phyloP scores from a whole-genome alignment of 2,113 vertebrate species.

The Crotalus horridus region DNA sequence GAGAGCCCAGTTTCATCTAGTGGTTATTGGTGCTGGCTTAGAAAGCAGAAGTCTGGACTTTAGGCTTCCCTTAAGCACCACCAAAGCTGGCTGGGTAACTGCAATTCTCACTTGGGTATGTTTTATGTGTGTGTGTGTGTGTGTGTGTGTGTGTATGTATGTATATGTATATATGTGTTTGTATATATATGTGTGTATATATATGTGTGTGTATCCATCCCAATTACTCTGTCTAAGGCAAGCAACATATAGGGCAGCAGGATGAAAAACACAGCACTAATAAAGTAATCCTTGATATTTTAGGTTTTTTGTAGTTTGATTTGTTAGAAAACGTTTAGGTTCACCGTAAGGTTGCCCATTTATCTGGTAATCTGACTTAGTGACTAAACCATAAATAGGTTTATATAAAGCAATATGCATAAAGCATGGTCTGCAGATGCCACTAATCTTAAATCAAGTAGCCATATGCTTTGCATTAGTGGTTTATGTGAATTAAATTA shows the following conservation, averaged over 20 bases:
- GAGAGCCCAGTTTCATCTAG: background rate
- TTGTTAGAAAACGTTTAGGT: background rate
- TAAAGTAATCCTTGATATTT: background rate
- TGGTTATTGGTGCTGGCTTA: background rate
- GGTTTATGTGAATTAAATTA: background rate
- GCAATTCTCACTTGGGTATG: background rate
- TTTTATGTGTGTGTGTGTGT: too few species aligned
- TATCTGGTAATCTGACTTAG: background rate
- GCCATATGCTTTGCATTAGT: background rate
- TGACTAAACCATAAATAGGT: background rate
- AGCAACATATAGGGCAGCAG: background rate
- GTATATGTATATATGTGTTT: fast-evolving
- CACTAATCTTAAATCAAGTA: background rate
- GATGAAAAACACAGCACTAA: background rate
- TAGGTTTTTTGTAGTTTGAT: background rate
- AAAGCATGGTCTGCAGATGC: background rate
- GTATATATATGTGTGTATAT: too few species aligned
- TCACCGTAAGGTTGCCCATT: background rate
- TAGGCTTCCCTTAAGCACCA: background rate
- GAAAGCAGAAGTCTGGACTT: background rate
- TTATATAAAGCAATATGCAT: background rate
- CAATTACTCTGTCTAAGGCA: background rate
- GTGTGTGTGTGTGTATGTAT: too few species aligned
- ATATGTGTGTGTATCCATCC: too few species aligned
- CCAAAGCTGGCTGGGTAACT: background rate